Base-by-base conservation (phyloP, 1,140 invertebrate species). In the Hylyphantes graminicola region DNA sequence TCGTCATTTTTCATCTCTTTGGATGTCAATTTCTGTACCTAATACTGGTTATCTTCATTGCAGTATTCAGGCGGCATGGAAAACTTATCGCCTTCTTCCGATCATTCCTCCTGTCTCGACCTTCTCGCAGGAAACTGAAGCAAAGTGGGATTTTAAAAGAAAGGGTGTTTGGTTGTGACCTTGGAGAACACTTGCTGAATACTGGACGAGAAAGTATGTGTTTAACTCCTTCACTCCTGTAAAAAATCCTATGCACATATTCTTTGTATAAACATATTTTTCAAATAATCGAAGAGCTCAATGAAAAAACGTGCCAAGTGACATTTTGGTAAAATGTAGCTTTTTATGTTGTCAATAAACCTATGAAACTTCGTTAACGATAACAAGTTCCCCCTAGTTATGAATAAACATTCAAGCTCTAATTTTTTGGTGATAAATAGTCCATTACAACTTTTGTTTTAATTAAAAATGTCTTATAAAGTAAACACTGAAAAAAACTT, bases 71-170 rank as follows among this genome's bases (percentile, higher is more conserved):
- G 19, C 97, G 97, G 88, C 96, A 97, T 90, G 96, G 97, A 72
- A 98, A 98, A 90, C 91, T 98, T 77, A 97, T 98, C 86, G 96
- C 96, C 13, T 96, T 99, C 90, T 97, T 99, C 75, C 89, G 92
- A 87, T 89, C 90, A 87, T 97, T 97, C 89, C 96, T 97, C 67
- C 90, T 97, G 15, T 95, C 95, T 73, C 92, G 97, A 65, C 97
- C 97, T 51, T 96, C 96, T 9, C 91, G 96, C 0, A 92, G 96
- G 53, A 93, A 95, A 70, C 92, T 98, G 51, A 98, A 98, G 88
- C 96, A 97, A 89, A 95, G 94, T 80, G 97, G 96, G 35, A 98
- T 98, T n/a, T 59, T 86, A 9, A 86, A 85, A 65, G 87, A 87
- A 77, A 67, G 86, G 21, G 86, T 87, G 12, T 87, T 87, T 86